These are phyloP conservation scores for Bursaphelenchus mucronatus DNA, from an alignment of 1,140 invertebrate genomes.

Conservation along the genomic window DNA sequence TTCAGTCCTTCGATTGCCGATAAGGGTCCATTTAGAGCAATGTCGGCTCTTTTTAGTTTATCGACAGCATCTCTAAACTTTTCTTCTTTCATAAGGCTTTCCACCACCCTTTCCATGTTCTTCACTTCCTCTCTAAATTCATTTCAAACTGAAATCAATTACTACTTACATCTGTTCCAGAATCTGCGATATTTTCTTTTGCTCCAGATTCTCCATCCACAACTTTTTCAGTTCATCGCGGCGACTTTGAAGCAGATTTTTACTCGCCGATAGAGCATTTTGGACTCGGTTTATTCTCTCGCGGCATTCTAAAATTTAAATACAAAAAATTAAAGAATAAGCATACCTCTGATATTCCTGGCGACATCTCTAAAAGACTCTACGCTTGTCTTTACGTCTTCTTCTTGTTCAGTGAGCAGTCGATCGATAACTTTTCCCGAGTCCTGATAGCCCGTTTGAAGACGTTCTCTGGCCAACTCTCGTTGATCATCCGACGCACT, in stretches of 20 bases:
- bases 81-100: conserved; percentile 32
- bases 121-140: conserved; percentile 51
- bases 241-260: conserved; percentile 79
- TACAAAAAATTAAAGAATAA: background rate
- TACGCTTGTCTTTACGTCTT: conserved; percentile 81
- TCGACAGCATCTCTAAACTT: conserved; percentile 49
- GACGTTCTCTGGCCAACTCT: conserved; percentile 83
- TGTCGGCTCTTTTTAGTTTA: conserved; percentile 43
- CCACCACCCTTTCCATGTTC: conserved; percentile 48
- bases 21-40: conserved; percentile 49
- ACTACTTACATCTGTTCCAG: conserved; percentile 51
- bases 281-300: conserved; percentile 78
- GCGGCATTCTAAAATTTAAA: conserved; percentile 67
- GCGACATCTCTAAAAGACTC: conserved; percentile 78
- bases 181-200: conserved; percentile 48
- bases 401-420: conserved; percentile 77
- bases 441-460: conserved; percentile 85
- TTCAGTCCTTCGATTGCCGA: conserved; percentile 49
- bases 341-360: conserved; percentile 68
- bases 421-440: conserved; percentile 82
- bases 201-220: conserved; percentile 59
- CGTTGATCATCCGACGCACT: conserved; percentile 89
- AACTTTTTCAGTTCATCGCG: conserved; percentile 81
- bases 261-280: conserved; percentile 82
- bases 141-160: conserved; percentile 28